Evolutionary conservation across 2,113 vertebrate genomes (phyloP).

Genomic region (Gasterosteus aculeatus): DNA sequence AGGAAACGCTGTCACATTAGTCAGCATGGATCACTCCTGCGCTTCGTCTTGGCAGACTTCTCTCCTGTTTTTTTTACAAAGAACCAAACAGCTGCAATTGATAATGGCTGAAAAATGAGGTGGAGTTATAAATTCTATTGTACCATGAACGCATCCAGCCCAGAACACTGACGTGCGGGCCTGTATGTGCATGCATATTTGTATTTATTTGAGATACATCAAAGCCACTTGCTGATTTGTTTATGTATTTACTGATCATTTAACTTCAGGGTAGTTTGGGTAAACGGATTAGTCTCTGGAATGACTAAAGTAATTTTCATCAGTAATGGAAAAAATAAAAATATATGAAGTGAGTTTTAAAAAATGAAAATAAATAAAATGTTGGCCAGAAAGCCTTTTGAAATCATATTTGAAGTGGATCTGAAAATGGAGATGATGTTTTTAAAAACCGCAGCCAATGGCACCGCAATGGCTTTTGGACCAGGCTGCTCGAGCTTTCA

Average conservation of each 20-base stretch:
- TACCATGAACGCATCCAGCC: background rate
- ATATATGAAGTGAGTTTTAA: constrained; percentile 34
- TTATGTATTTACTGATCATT: constrained; percentile 21
- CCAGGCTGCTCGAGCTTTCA: background rate
- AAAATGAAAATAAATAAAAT: background rate
- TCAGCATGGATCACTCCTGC: constrained; percentile 35
- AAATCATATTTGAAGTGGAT: constrained; percentile 52
- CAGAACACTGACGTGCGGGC: background rate
- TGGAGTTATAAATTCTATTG: background rate
- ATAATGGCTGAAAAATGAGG: constrained; percentile 22
- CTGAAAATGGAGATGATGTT: constrained; percentile 32
- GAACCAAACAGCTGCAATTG: constrained; percentile 37
- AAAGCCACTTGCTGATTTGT: background rate
- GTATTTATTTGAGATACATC: background rate
- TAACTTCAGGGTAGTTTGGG: constrained; percentile 13
- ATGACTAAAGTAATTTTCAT: constrained; percentile 24
- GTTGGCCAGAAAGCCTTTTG: constrained; percentile 16
- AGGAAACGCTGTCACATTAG: constrained; percentile 60
- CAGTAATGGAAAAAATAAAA: constrained; percentile 12
- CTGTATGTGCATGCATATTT: background rate
- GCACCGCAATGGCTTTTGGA: constrained; percentile 47
- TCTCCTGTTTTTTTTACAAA: constrained; percentile 1
- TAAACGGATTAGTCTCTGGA: constrained; percentile 10
- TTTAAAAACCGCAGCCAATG: constrained; percentile 30
- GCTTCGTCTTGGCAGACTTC: constrained; percentile 6